These are phyloP conservation scores for Phorcus lineatus DNA, from an alignment of 2,888 invertebrate species.

Conservation along the genomic window DNA sequence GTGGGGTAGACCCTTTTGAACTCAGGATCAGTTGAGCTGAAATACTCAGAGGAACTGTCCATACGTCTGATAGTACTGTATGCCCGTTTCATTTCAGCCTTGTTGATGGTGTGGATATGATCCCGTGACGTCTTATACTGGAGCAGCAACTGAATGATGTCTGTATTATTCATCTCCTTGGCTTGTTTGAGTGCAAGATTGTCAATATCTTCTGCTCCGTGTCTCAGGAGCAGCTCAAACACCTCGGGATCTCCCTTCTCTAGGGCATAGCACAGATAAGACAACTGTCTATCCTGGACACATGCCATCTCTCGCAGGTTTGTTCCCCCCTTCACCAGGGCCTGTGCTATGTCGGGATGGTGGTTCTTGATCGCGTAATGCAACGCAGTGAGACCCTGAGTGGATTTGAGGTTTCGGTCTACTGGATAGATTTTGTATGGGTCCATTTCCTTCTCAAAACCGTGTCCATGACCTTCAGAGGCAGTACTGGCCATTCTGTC, in stretches of 20 bases:
- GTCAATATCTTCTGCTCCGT: conserved; percentile 90
- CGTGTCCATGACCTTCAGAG: neutral
- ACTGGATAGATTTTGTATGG: conserved; percentile 28
- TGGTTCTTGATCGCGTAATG: conserved; percentile 63
- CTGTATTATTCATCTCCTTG: conserved; percentile 84
- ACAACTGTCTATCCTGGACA: conserved; percentile 60
- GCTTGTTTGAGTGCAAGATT: conserved; percentile 88
- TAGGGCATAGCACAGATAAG: conserved; percentile 82
- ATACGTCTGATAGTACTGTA: conserved; percentile 4
- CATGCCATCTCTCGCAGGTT: conserved; percentile 85
- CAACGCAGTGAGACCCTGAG: conserved; percentile 59
- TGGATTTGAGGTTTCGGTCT: conserved; percentile 40
- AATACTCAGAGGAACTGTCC: conserved; percentile 77
- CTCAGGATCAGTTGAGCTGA: conserved; percentile 44
- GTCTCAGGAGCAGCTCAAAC: conserved; percentile 85
- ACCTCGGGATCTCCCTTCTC: conserved; percentile 82
- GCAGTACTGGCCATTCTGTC: neutral
- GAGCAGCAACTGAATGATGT: conserved; percentile 83
- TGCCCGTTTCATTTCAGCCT: conserved; percentile 82
- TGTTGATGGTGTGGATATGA: conserved; percentile 94
- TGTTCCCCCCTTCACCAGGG: conserved; percentile 86
- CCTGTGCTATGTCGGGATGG: conserved; percentile 82
- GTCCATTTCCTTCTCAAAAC: neutral
- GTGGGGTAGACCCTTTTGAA: conserved; percentile 50
- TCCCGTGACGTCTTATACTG: conserved; percentile 88